These are phyloP conservation scores for Pollenia amentaria DNA, from an alignment of 2,888 invertebrate genomes.

Conservation along the genomic window DNA sequence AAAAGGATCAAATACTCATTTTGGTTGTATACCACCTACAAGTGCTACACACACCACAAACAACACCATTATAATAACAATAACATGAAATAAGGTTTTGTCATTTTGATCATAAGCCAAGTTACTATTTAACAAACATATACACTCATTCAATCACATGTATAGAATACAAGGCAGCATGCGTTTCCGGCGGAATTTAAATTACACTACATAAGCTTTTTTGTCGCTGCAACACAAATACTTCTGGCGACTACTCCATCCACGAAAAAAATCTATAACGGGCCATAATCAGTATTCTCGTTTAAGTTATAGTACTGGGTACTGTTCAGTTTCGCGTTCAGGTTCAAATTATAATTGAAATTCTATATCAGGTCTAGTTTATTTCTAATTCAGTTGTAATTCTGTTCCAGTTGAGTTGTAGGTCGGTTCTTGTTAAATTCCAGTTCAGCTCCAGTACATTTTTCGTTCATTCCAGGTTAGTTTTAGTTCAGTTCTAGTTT, in stretches of 20 bases:
- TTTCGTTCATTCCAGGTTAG: rapidly evolving
- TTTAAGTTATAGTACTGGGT: too few species aligned
- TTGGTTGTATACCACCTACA: constrained; percentile 71
- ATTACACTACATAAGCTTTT: constrained; percentile 69
- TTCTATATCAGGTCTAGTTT: too few species aligned
- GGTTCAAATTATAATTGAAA: too few species aligned
- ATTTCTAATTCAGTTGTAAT: not conserved
- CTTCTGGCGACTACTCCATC: not conserved
- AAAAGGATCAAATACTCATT: constrained; percentile 79
- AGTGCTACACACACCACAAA: constrained; percentile 27
- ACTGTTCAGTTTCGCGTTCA: too few species aligned
- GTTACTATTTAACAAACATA: constrained; percentile 62
- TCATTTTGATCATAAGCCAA: constrained; percentile 76
- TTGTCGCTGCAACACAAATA: constrained; percentile 27
- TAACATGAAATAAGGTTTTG: constrained; percentile 73
- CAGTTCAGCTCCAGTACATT: too few species aligned
- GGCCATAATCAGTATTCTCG: too few species aligned
- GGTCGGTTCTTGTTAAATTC: too few species aligned
- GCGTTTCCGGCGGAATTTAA: constrained; percentile 72
- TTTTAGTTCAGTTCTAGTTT: too few species aligned
- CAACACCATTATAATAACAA: constrained; percentile 43
- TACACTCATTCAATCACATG: constrained; percentile 46
- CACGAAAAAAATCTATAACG: not conserved
- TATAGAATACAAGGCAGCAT: constrained; percentile 63
- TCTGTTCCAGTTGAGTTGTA: not conserved